These are phyloP conservation scores for Hirtodrosophila duncani DNA, from an alignment of 2,888 invertebrate genomes.

Conservation along the genomic window DNA sequence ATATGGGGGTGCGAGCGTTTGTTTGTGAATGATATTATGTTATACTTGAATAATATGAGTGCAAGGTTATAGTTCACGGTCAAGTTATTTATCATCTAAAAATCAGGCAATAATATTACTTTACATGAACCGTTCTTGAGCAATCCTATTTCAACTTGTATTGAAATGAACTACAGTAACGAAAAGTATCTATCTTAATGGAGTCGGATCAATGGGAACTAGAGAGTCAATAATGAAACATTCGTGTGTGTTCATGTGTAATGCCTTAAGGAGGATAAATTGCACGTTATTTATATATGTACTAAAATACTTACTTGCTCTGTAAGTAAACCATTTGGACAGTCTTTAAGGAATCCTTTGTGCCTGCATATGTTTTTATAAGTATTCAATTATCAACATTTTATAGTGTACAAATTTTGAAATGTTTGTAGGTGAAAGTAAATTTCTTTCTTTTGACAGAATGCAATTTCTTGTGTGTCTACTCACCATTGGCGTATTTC, in stretches of 20 bases:
- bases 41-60: too few relatives aligned
- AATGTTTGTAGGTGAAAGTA: too few relatives aligned
- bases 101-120: too few relatives aligned
- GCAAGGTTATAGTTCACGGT: too few relatives aligned
- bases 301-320: constrained; percentile 86
- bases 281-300: background rate
- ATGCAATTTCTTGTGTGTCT: background rate
- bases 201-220: constrained; percentile 34
- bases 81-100: too few relatives aligned
- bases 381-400: too few relatives aligned
- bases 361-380: constrained; percentile 85
- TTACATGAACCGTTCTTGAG: too few relatives aligned
- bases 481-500: constrained; percentile 77
- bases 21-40: too few relatives aligned
- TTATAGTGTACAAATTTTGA: too few relatives aligned
- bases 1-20: too few relatives aligned
- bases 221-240: constrained; percentile 7
- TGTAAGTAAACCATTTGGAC: constrained; percentile 95
- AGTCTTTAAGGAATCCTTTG: constrained; percentile 97
- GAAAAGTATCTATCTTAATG: constrained; percentile 63
- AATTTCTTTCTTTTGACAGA: background rate
- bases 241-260: too few relatives aligned
- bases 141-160: constrained; percentile 17
- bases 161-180: constrained; percentile 44
- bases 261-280: too few relatives aligned